These are phyloP conservation scores for Rhopilema esculentum DNA, from an alignment of 30 jellyfish, hydroid and myxozoan genomes.

Conservation along the genomic window DNA sequence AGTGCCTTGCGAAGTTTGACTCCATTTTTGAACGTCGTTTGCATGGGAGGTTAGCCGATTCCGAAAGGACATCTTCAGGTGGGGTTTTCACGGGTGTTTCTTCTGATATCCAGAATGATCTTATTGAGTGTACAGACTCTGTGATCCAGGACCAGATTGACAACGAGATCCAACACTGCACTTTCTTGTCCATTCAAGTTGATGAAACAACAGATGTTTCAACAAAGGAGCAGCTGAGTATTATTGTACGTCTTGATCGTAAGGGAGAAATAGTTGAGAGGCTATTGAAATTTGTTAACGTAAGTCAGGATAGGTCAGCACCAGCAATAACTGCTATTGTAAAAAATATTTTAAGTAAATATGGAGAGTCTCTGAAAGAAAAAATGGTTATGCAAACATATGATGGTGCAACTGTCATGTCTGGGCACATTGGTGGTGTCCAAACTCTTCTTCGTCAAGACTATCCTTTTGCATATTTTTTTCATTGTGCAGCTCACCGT, in stretches of 20 bases:
- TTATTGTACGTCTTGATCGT: constrained; percentile 17
- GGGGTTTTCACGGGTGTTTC: constrained; percentile 61
- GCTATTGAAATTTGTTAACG: constrained; percentile 30
- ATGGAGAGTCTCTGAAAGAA: constrained; percentile 23
- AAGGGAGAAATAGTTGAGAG: constrained; percentile 34
- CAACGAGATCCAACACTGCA: constrained; percentile 29
- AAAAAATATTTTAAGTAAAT: not conserved
- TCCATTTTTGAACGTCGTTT: constrained; percentile 49
- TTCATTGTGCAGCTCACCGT: constrained; percentile 74
- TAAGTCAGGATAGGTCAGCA: constrained; percentile 45
- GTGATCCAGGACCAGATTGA: constrained; percentile 37
- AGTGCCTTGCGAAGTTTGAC: constrained; percentile 41
- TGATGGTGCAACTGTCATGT: constrained; percentile 43
- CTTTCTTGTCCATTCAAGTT: constrained; percentile 26
- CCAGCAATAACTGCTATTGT: constrained; percentile 20
- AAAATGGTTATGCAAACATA: constrained; percentile 51
- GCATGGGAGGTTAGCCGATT: constrained; percentile 38
- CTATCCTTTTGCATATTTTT: constrained; percentile 22
- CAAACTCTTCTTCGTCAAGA: constrained; percentile 40
- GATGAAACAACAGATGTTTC: constrained; percentile 65
- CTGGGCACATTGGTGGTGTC: constrained; percentile 52
- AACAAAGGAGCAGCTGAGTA: constrained; percentile 40
- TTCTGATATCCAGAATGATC: constrained; percentile 42
- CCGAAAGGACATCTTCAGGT: constrained; percentile 6
- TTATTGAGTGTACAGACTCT: constrained; percentile 29